Base-by-base conservation (phyloP, 1,140 invertebrate genomes). In the Drosophila azteca region DNA sequence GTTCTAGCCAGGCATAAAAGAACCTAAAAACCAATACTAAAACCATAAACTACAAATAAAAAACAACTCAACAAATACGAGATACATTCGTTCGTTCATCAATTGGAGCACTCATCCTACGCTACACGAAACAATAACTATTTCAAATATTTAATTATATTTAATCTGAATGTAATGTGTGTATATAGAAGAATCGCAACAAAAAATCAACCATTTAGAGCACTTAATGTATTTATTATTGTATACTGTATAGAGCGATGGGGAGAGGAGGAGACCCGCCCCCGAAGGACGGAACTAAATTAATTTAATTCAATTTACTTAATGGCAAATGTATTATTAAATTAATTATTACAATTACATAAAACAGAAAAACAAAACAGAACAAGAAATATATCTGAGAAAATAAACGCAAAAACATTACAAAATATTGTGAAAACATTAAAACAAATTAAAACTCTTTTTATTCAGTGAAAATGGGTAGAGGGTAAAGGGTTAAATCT, bases 251-350 rank as follows among this genome's bases (percentile, higher is more conserved):
- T 76, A 77, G 65, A 80, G 49, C 57, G 46, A 29, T 52, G 29
- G 39, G 2, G 24, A 4, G 24, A 26, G 24, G 17, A 54, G 0
- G 6, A 54, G 2, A 7, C 8, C 31, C 31, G 31, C 31, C 31
- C 31, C 7, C 26, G 31, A 11, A 24, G 48, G 46, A 46, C 7
- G 49, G 53, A 68, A 62, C 69, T 87, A 87, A 87, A 82, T 82
- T 88, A 83, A 77, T 77, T 77, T 61, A 77, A 88, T 83, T 82
- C 79, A 82, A 83, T 83, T 88, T 83, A 83, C 84, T 88, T 82
- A 87, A 87, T 69, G 68, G 77, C 35, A 87, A 88, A 88, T 88
- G 83, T 88, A 88, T 88, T 88, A 88, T 87, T 87, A 87, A 88
- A 76, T 72, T 87, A 87, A 88, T 88, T 88, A 87, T 82, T 83